Evolutionary conservation across 92 coral and sea anemone genomes (phyloP).

Genomic region (Umimayanthus chanpuru): DNA sequence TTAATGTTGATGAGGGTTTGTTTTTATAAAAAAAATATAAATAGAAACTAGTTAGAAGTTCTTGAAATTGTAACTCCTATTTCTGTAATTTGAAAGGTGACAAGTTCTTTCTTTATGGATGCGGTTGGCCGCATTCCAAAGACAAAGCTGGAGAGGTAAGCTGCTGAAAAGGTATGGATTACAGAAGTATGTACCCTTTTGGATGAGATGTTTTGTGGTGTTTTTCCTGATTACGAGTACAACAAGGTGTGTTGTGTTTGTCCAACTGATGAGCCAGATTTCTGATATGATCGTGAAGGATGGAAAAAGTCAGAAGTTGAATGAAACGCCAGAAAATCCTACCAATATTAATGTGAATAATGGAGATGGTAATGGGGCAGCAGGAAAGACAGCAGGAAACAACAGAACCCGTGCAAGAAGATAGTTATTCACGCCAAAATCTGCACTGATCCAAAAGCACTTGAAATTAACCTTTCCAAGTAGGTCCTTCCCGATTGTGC

Average conservation of each 20-base stretch:
- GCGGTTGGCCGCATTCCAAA: constrained; percentile 35
- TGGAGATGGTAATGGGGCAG: too few species aligned
- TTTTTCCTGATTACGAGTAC: constrained; percentile 17
- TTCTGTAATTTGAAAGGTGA: constrained; percentile 11
- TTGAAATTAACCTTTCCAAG: too few species aligned
- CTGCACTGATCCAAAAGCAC: too few species aligned
- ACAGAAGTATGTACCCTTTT: constrained; percentile 5
- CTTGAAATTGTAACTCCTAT: neutral
- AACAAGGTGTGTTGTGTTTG: constrained; percentile 42
- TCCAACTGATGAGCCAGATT: constrained; percentile 26
- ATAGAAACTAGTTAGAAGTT: too few species aligned
- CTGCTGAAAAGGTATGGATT: constrained; percentile 41
- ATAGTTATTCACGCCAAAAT: too few species aligned
- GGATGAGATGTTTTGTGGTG: constrained; percentile 46
- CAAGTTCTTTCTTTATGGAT: constrained; percentile 45
- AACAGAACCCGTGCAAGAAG: too few species aligned
- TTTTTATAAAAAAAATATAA: neutral
- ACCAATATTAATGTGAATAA: too few species aligned
- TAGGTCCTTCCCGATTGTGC: too few species aligned
- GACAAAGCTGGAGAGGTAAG: constrained; percentile 36
- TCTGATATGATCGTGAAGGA: neutral
- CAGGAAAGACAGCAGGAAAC: too few species aligned
- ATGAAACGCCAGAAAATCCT: too few species aligned
- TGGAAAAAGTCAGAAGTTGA: constrained; percentile 18
- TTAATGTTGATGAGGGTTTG: too few species aligned